Evolutionary conservation across 2,888 invertebrate species (phyloP).

Genomic region (Tuta absoluta): DNA sequence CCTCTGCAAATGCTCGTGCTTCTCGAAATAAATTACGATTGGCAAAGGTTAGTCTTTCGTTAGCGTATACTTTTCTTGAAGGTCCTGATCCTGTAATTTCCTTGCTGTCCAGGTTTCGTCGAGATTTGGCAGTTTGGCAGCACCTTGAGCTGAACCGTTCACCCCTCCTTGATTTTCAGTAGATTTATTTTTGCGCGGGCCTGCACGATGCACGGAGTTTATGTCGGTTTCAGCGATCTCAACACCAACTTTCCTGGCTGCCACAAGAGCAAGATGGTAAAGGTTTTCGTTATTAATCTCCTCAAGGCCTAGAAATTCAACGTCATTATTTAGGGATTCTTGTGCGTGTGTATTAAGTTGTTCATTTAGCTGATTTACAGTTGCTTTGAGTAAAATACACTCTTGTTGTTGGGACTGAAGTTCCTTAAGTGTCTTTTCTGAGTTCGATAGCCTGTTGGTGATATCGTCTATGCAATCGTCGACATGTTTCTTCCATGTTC

Average conservation of each 20-base stretch:
- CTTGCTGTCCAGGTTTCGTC: not conserved
- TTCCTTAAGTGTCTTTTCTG: not conserved
- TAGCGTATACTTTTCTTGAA: not conserved
- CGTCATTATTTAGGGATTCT: not conserved
- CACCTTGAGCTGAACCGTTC: not conserved
- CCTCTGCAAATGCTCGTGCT: not conserved
- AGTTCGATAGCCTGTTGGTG: not conserved
- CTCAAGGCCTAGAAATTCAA: not conserved
- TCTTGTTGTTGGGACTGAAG: not conserved
- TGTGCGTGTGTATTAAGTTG: not conserved
- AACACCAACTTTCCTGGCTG: not conserved
- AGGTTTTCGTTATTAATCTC: not conserved
- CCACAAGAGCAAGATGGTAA: not conserved
- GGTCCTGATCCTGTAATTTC: not conserved
- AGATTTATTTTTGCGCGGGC: not conserved
- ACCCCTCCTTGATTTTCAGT: not conserved
- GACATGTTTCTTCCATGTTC: not conserved
- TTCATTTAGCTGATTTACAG: not conserved
- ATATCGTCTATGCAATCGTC: not conserved
- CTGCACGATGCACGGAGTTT: not conserved
- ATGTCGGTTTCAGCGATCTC: not conserved
- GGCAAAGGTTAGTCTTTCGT: not conserved
- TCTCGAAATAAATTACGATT: not conserved
- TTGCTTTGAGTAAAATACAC: not conserved
- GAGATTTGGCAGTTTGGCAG: not conserved